These are phyloP conservation scores for Eupelmus urozonus DNA, from an alignment of 2,888 invertebrate genomes.

Conservation along the genomic window DNA sequence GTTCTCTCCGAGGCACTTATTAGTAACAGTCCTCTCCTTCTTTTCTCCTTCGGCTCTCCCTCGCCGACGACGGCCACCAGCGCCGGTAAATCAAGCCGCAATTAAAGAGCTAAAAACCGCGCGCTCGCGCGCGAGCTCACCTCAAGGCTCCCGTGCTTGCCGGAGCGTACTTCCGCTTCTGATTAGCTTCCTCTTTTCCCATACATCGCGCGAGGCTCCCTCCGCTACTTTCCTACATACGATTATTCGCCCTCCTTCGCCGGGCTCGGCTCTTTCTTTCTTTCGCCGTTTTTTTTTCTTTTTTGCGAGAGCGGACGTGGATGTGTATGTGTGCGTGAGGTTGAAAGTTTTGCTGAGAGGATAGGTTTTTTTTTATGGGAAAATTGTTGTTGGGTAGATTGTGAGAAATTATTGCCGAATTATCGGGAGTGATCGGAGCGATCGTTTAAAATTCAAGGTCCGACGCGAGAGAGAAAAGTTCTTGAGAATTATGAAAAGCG, in stretches of 20 bases:
- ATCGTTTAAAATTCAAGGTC: too few relatives aligned
- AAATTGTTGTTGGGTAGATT: too few relatives aligned
- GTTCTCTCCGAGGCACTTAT: slow-evolving; percentile 29
- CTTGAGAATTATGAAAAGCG: neutral
- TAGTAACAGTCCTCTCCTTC: slow-evolving; percentile 14
- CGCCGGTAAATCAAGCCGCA: slow-evolving; percentile 71
- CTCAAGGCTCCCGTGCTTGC: slow-evolving; percentile 71
- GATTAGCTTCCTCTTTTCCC: slow-evolving; percentile 77
- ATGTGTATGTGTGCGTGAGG: too few relatives aligned
- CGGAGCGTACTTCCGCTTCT: slow-evolving; percentile 76
- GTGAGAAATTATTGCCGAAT: too few relatives aligned
- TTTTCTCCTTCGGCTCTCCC: neutral
- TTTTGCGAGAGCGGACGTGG: neutral
- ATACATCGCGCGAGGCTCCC: slow-evolving; percentile 67
- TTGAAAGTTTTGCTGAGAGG: too few relatives aligned
- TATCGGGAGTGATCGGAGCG: too few relatives aligned
- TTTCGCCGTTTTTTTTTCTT: slow-evolving; percentile 11
- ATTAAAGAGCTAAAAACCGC: slow-evolving; percentile 73
- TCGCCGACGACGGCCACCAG: slow-evolving; percentile 50
- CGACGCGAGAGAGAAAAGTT: too few relatives aligned
- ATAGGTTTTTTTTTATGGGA: too few relatives aligned
- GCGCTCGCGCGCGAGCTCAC: slow-evolving; percentile 41
- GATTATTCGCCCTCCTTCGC: slow-evolving; percentile 8
- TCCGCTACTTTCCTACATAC: slow-evolving; percentile 1
- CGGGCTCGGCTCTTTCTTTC: slow-evolving; percentile 9